Percentiles rank a stretch among this genome's conserved stretches.
Conservation (phyloP, 2,888 invertebrate species). For the Nomada hirtipes region DNA sequence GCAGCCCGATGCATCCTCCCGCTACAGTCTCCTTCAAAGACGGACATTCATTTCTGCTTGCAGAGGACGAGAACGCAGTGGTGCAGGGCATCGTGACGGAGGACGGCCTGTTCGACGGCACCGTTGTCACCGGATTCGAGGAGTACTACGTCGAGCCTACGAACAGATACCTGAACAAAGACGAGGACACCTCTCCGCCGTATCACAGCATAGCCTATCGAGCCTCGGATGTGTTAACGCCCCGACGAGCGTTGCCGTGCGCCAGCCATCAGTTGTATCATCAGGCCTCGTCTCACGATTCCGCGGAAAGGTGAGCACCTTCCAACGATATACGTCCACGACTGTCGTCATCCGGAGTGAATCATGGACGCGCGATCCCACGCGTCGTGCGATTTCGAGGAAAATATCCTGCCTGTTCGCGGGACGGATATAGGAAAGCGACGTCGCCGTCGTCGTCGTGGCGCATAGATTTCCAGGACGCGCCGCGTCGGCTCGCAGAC, state of each 20-base stretch:
- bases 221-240: slow-evolving; percentile 89
- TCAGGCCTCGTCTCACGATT: slow-evolving; percentile 69
- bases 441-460: neutral
- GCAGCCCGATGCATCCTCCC: slow-evolving; percentile 1
- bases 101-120: slow-evolving; percentile 96
- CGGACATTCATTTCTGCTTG: slow-evolving; percentile 74
- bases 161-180: slow-evolving; percentile 87
- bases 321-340: neutral
- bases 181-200: slow-evolving; percentile 84
- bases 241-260: slow-evolving; percentile 84
- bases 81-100: slow-evolving; percentile 94
- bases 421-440: neutral
- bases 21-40: neutral
- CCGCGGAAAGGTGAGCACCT: slow-evolving; percentile 68
- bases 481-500: slow-evolving; percentile 7
- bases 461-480: slow-evolving; percentile 7
- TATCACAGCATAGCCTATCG: slow-evolving; percentile 95
- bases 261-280: slow-evolving; percentile 87
- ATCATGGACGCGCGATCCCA: neutral
- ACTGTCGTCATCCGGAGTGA: neutral
- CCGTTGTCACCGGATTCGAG: slow-evolving; percentile 91
- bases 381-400: neutral
- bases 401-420: neutral
- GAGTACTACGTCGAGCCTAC: slow-evolving; percentile 95
- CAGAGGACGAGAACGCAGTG: slow-evolving; percentile 92